phyloP scores from a whole-genome alignment of 2,797 vertebrate genomes.

The Sebastes cheni region DNA sequence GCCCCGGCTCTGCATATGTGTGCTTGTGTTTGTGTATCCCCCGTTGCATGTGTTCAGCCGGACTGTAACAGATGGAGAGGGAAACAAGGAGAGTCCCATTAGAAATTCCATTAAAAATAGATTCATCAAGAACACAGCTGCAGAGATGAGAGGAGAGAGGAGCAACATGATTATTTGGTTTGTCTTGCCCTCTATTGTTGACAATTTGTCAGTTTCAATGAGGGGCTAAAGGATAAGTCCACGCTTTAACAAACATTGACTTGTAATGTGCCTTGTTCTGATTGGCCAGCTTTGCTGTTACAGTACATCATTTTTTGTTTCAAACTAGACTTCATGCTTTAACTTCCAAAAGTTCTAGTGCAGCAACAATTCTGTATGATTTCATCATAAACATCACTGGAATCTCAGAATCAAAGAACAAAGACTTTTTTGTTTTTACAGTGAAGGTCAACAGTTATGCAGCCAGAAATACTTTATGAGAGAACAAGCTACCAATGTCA shows the following conservation, averaged over 20 bases:
- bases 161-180: constrained; percentile 10
- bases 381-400: background rate
- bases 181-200: background rate
- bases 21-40: background rate
- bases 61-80: constrained; percentile 65
- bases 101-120: constrained; percentile 68
- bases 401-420: background rate
- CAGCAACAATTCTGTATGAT: background rate
- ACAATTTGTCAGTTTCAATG: constrained; percentile 1
- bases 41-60: constrained; percentile 10
- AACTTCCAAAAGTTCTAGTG: background rate
- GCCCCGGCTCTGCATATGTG: constrained; percentile 1
- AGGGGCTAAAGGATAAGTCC: background rate
- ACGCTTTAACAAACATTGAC: background rate
- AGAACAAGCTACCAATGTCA: background rate
- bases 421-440: background rate
- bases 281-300: background rate
- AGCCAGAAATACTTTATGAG: background rate
- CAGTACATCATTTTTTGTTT: background rate
- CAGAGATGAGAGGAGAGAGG: constrained; percentile 32
- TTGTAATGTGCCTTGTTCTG: background rate
- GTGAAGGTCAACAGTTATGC: too few relatives aligned
- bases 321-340: background rate
- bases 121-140: constrained; percentile 68
- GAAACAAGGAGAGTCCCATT: constrained; percentile 46